Percentiles rank a stretch among this genome's conserved stretches.
These are phyloP conservation scores for Etheostoma perlongum DNA, from an alignment of 2,797 vertebrate species.

Conservation along the genomic window DNA sequence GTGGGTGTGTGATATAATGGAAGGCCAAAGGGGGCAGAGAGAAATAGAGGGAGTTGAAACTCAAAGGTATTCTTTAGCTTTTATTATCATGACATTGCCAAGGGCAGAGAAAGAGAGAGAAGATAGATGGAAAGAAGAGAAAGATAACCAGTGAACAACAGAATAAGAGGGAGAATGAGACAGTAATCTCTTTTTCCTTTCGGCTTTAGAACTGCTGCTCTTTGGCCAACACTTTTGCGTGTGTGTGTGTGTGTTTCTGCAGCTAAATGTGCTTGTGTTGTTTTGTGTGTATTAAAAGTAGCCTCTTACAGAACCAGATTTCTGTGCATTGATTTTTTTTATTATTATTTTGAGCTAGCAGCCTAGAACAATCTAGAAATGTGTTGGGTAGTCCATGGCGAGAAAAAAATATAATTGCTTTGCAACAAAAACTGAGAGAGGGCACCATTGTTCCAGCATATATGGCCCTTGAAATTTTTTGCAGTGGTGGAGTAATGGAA, in stretches of 20 bases:
- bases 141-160: conserved; percentile 64
- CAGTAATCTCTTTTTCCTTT: conserved; percentile 58
- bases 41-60: conserved; percentile 77
- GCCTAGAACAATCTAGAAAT: background rate
- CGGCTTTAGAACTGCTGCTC: conserved; percentile 47
- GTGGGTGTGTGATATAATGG: conserved; percentile 73
- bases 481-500: conserved; percentile 56
- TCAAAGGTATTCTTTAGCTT: conserved; percentile 82
- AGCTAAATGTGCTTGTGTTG: conserved; percentile 10
- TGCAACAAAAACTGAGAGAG: conserved; percentile 39
- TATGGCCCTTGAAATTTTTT: conserved; percentile 29
- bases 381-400: conserved; percentile 2
- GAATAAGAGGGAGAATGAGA: conserved; percentile 37
- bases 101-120: conserved; percentile 55
- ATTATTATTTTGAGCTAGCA: conserved; percentile 9
- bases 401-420: conserved; percentile 14
- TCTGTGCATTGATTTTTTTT: conserved; percentile 12
- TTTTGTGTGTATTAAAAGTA: conserved; percentile 6
- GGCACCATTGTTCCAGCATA: conserved; percentile 46
- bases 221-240: conserved; percentile 27
- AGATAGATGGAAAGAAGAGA: conserved; percentile 62
- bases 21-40: conserved; percentile 74
- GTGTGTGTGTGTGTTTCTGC: background rate
- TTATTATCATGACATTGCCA: conserved; percentile 77
- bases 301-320: conserved; percentile 1